phyloP scores from a whole-genome alignment of 2,888 invertebrate species.

The Eudiplozoon nipponicum region DNA sequence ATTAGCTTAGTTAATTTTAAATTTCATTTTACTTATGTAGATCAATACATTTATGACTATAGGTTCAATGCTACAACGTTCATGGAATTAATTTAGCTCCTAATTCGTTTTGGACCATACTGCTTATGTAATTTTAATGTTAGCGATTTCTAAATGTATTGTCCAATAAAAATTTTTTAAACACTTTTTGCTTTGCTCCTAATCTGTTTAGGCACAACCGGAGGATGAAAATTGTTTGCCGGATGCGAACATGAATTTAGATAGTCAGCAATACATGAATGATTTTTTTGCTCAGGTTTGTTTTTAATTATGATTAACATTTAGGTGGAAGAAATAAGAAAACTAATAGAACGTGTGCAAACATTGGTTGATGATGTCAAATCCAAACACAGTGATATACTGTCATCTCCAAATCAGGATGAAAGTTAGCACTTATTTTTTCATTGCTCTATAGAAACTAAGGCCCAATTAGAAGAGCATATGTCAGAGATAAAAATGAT shows the following conservation, averaged over 20 bases:
- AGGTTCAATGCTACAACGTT: too few relatives aligned
- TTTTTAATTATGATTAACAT: constrained; percentile 7
- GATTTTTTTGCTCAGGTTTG: neutral
- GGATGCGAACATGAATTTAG: neutral
- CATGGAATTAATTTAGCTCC: too few relatives aligned
- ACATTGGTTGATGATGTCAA: constrained; percentile 96
- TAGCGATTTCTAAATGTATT: too few relatives aligned
- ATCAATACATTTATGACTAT: too few relatives aligned
- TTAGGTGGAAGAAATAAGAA: constrained; percentile 90
- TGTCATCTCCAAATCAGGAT: constrained; percentile 87
- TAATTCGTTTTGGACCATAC: too few relatives aligned
- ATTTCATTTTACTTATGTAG: too few relatives aligned
- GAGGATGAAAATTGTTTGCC: constrained; percentile 1
- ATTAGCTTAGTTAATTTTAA: too few relatives aligned
- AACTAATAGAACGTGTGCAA: constrained; percentile 97
- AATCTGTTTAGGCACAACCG: neutral
- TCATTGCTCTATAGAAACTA: constrained; percentile 41
- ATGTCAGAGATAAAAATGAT: constrained; percentile 97
- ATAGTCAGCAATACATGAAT: constrained; percentile 3
- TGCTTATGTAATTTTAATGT: too few relatives aligned
- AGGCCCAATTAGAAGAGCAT: constrained; percentile 85
- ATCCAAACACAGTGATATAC: constrained; percentile 94
- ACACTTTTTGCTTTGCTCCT: neutral
- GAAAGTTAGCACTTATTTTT: constrained; percentile 45
- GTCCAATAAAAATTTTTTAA: neutral